These are phyloP conservation scores for Stylophora pistillata DNA, from an alignment of 64 coral and sea anemone genomes.

Conservation along the genomic window DNA sequence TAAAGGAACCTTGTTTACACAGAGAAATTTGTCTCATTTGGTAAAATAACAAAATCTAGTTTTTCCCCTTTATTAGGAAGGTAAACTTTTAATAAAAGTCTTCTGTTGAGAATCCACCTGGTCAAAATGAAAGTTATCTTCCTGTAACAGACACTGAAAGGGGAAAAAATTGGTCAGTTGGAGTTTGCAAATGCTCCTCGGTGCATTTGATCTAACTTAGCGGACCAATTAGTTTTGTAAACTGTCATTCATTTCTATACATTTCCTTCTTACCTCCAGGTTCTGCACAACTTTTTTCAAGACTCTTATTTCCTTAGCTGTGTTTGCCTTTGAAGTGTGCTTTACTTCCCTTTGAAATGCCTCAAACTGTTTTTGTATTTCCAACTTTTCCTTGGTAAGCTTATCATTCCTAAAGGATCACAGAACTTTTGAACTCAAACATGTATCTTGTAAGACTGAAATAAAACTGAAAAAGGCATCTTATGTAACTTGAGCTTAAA, in stretches of 20 bases:
- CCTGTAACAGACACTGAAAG: too few relatives aligned
- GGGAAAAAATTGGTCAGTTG: too few relatives aligned
- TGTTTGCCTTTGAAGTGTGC: constrained; percentile 82
- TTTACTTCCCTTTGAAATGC: constrained; percentile 88
- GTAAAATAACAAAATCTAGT: too few relatives aligned
- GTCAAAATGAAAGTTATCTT: too few relatives aligned
- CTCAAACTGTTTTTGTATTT: constrained; percentile 78
- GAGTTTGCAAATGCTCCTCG: too few relatives aligned
- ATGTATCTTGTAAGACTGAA: neutral
- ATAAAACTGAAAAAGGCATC: neutral
- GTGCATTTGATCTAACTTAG: neutral
- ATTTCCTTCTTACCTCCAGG: constrained; percentile 72
- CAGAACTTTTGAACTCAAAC: neutral
- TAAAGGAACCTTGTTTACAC: too few relatives aligned
- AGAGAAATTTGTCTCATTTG: too few relatives aligned
- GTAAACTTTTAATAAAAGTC: too few relatives aligned
- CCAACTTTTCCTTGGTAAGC: constrained; percentile 75
- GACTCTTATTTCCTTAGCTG: constrained; percentile 92
- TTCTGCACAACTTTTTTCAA: constrained; percentile 99
- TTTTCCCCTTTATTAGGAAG: too few relatives aligned
- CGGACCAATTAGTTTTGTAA: neutral
- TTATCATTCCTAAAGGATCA: constrained; percentile 78
- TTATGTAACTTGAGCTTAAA: too few relatives aligned
- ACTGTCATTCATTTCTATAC: neutral
- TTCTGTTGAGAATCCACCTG: too few relatives aligned